A percentile compares a stretch with the other conserved stretches of the same genome.
phyloP scores from a whole-genome alignment of 2,797 vertebrate species.

The Falco cherrug region DNA sequence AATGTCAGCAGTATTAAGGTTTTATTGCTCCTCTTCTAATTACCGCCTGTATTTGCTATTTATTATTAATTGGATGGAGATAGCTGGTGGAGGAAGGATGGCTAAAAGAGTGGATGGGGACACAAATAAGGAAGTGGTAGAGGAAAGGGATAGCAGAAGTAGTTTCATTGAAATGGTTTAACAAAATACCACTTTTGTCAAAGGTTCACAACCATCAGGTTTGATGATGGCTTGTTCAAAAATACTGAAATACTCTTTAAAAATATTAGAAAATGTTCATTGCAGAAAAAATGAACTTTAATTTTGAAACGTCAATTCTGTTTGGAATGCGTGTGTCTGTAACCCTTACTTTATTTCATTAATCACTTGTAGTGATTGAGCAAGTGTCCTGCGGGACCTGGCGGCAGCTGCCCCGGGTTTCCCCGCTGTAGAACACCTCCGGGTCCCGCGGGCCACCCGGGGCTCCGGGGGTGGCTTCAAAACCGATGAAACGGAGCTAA shows the following conservation, averaged over 20 bases:
- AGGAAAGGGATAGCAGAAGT: not conserved
- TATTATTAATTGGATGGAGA: not conserved
- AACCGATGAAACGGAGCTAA: not conserved
- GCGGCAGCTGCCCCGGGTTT: not conserved
- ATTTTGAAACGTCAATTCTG: not conserved
- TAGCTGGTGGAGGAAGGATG: not conserved
- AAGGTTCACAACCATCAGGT: accelerated
- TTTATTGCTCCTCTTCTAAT: not conserved
- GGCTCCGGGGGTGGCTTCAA: accelerated
- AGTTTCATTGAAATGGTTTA: not conserved
- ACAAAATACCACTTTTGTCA: not conserved
- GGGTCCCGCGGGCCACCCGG: accelerated
- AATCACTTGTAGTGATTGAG: not conserved
- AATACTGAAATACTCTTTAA: not conserved
- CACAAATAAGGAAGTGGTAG: not conserved
- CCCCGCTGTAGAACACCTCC: accelerated
- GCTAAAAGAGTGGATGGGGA: not conserved
- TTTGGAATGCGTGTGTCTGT: not conserved
- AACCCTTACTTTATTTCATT: not conserved
- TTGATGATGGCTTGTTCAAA: not conserved
- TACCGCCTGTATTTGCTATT: not conserved
- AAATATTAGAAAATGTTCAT: accelerated
- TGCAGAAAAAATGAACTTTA: not conserved
- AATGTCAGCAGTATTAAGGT: not conserved
- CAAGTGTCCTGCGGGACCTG: accelerated